Conservation (phyloP, 2,113 vertebrate genomes). For the Eonycteris spelaea region DNA sequence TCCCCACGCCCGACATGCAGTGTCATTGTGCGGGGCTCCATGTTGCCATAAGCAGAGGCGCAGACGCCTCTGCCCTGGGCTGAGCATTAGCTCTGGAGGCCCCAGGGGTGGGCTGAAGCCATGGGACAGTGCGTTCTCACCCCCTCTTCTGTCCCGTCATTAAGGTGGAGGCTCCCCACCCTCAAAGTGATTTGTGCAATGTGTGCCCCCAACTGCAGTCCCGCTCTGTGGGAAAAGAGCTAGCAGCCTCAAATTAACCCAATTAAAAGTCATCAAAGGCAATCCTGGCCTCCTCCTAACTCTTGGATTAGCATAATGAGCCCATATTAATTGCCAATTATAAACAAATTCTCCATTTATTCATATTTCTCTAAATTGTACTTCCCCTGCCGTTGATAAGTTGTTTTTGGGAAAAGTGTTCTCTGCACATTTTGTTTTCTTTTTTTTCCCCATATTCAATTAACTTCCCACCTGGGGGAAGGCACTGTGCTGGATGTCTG, state of each 20-base stretch:
- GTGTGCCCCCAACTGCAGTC: rapidly evolving
- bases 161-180: not conserved
- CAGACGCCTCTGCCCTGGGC: not conserved
- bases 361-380: not conserved
- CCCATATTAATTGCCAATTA: not conserved
- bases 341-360: not conserved
- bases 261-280: not conserved
- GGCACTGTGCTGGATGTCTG: not conserved
- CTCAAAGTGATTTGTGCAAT: rapidly evolving
- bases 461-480: not conserved
- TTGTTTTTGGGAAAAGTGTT: not conserved
- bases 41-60: not conserved
- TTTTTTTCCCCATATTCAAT: not conserved
- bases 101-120: not conserved
- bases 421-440: not conserved
- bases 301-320: not conserved
- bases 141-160: not conserved
- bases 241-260: not conserved
- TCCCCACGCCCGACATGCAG: not conserved
- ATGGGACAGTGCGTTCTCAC: too few relatives aligned
- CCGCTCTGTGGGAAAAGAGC: not conserved
- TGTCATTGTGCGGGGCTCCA: not conserved
- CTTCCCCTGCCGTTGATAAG: not conserved
- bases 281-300: not conserved
- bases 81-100: not conserved